Percentiles rank a stretch among this genome's conserved stretches.
Conservation (phyloP, 1,140 invertebrate genomes). For the Diabrotica virgifera region DNA sequence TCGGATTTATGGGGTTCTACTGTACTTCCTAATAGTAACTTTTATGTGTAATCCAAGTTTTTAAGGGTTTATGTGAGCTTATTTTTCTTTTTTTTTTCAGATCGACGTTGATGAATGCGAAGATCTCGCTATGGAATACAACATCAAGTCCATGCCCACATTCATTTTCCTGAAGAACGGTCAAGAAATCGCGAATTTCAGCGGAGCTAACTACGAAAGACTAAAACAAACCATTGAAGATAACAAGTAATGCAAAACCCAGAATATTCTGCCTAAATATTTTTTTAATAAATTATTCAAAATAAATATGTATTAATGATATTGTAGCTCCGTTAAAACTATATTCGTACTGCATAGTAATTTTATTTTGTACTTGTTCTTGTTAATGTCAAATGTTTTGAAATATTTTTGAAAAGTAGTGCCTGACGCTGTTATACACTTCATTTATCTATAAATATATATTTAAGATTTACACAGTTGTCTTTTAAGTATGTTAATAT, state of each 20-base stretch:
- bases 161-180: constrained; percentile 85
- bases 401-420: constrained; percentile 7
- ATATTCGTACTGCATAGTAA: constrained; percentile 11
- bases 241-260: constrained; percentile 50
- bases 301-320: constrained; percentile 1
- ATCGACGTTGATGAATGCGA: constrained; percentile 89
- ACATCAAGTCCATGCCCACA: constrained; percentile 88
- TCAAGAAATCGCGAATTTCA: constrained; percentile 68
- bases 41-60: too few species aligned
- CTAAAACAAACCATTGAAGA: constrained; percentile 63
- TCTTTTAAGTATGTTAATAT: not conserved
- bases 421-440: not conserved
- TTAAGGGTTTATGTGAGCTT: too few species aligned
- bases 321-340: constrained; percentile 8
- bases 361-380: constrained; percentile 19
- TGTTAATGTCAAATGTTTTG: constrained; percentile 6
- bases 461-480: not conserved
- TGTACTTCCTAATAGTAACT: too few species aligned
- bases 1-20: too few species aligned
- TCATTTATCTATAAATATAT: not conserved
- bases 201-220: constrained; percentile 76
- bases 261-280: constrained; percentile 6
- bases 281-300: constrained; percentile 12
- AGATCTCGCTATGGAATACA: constrained; percentile 75
- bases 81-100: constrained; percentile 53